Evolutionary conservation across 35 echinoderm and acorn worm genomes (phyloP).

Genomic region (Ophioderma brevispina): DNA sequence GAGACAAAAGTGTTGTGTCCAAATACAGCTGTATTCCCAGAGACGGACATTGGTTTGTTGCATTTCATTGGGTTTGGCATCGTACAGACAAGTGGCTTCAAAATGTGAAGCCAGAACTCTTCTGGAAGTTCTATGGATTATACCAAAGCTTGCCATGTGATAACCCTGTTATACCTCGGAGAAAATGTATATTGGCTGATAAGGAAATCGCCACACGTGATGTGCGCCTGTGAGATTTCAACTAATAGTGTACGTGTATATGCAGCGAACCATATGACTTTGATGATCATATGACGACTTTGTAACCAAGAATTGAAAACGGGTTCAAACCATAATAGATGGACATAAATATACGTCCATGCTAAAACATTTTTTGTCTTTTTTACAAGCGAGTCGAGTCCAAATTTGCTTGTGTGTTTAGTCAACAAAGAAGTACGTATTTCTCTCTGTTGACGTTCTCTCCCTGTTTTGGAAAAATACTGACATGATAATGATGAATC

Average conservation of each 20-base stretch:
- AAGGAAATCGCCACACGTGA: background rate
- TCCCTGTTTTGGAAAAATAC: background rate
- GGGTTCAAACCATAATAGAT: background rate
- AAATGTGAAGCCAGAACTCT: too few relatives aligned
- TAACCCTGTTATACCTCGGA: background rate
- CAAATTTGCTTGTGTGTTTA: background rate
- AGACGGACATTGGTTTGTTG: too few relatives aligned
- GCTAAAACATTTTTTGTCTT: background rate
- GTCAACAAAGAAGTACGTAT: background rate
- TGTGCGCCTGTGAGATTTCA: background rate
- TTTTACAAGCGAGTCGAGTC: background rate
- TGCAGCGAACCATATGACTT: background rate
- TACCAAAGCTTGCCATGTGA: background rate
- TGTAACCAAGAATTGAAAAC: background rate
- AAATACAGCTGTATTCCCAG: too few relatives aligned
- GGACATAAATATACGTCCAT: background rate
- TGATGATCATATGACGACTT: background rate
- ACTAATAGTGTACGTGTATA: constrained; percentile 6
- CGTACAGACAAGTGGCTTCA: too few relatives aligned
- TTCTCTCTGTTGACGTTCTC: background rate
- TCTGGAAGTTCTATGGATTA: background rate
- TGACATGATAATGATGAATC: background rate
- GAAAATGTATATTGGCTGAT: background rate
- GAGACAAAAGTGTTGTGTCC: too few relatives aligned
- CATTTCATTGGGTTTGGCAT: too few relatives aligned